phyloP scores from a whole-genome alignment of 2,888 invertebrate species.

The Athripsodes cinereus region DNA sequence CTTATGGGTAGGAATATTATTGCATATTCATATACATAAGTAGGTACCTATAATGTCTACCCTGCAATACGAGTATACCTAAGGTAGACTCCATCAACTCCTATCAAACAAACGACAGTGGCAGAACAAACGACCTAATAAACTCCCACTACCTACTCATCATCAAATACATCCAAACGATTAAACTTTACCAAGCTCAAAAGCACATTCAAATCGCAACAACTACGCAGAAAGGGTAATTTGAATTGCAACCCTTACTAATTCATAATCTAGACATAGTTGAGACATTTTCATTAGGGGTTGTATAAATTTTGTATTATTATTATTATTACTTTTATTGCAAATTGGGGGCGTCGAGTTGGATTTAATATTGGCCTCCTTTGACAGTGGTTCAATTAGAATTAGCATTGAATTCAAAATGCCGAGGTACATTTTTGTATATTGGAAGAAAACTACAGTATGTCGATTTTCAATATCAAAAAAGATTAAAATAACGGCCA shows the following conservation, averaged over 20 bases:
- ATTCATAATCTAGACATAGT: neutral
- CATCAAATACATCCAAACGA: conserved; percentile 5
- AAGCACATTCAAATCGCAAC: neutral
- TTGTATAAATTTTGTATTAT: neutral
- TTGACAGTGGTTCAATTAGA: conserved; percentile 23
- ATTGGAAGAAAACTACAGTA: too few relatives aligned
- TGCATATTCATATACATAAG: too few relatives aligned
- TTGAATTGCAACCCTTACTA: neutral
- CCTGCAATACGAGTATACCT: too few relatives aligned
- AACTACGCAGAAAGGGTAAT: neutral
- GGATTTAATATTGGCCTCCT: conserved; percentile 16
- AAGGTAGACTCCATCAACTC: neutral
- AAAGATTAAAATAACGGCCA: too few relatives aligned
- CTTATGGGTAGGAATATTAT: too few relatives aligned
- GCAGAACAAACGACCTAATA: conserved; percentile 3
- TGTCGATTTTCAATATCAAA: too few relatives aligned
- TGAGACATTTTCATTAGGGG: neutral
- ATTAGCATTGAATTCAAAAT: conserved; percentile 26
- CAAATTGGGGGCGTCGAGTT: neutral
- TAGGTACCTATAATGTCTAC: too few relatives aligned
- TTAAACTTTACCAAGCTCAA: neutral
- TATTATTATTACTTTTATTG: too few relatives aligned
- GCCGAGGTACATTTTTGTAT: conserved; percentile 8
- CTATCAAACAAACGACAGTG: neutral
- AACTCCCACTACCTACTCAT: neutral